phyloP scores from a whole-genome alignment of 1,140 invertebrate genomes.

The Drosophila mojavensis region DNA sequence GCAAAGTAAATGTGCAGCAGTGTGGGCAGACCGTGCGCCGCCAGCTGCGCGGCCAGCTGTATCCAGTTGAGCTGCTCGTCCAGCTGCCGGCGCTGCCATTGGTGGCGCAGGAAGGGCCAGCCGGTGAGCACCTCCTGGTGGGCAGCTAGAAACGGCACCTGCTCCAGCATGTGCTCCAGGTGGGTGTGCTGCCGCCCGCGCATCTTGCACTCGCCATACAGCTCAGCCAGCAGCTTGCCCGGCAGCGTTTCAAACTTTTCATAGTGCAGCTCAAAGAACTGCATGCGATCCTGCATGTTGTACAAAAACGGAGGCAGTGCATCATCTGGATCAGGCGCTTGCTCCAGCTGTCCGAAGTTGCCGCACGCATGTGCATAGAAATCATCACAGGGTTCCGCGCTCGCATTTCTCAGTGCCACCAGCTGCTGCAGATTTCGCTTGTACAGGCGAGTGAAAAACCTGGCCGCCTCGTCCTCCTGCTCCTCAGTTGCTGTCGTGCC shows the following conservation, averaged over 20 bases:
- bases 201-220: conserved; percentile 59
- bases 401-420: conserved; percentile 55
- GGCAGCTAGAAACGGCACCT: conserved; percentile 55
- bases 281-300: conserved; percentile 72
- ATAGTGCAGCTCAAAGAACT: conserved; percentile 60
- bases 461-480: conserved; percentile 34
- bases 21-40: conserved; percentile 64
- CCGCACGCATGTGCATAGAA: conserved; percentile 78
- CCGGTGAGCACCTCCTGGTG: conserved; percentile 30
- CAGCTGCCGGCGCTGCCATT: conserved; percentile 55
- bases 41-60: conserved; percentile 61
- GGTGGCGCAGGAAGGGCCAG: conserved; percentile 66
- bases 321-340: conserved; percentile 33
- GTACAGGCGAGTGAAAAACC: conserved; percentile 59
- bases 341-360: conserved; percentile 33
- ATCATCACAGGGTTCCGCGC: conserved; percentile 60
- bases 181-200: conserved; percentile 16
- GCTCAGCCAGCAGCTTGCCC: conserved; percentile 47
- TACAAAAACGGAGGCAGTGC: conserved; percentile 65
- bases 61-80: conserved; percentile 64
- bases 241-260: conserved; percentile 55
- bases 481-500: background rate
- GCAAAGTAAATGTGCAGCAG: conserved; percentile 74
- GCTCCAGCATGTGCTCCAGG: conserved; percentile 50
- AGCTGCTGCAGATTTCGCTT: conserved; percentile 56